A percentile compares a stretch with the other conserved stretches of the same genome.
Evolutionary conservation across 2,888 invertebrate species (phyloP).

Genomic region (Dryocosmus kuriphilus): DNA sequence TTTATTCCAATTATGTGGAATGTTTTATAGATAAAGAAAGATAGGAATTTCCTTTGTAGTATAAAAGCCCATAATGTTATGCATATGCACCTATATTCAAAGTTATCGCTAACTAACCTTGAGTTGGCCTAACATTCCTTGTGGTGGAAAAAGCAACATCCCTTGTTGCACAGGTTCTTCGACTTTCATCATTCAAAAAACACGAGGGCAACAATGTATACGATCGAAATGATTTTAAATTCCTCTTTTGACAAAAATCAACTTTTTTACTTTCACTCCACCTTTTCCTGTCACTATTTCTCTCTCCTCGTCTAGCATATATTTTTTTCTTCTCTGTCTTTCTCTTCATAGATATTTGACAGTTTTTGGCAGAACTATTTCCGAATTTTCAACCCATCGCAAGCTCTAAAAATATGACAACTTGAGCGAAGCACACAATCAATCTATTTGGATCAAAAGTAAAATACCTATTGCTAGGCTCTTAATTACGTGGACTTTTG

Average conservation of each 20-base stretch:
- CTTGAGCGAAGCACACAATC: background rate
- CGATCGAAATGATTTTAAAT: conserved; percentile 23
- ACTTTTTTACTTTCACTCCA: conserved; percentile 60
- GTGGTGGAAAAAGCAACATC: conserved; percentile 88
- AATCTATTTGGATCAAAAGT: background rate
- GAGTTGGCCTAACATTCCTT: conserved; percentile 86
- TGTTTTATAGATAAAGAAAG: conserved; percentile 40
- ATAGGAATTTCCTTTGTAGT: conserved; percentile 46
- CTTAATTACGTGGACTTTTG: conserved; percentile 28
- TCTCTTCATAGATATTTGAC: conserved; percentile 20
- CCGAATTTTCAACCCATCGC: conserved; percentile 29
- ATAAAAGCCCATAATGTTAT: conserved; percentile 30
- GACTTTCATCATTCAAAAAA: conserved; percentile 81
- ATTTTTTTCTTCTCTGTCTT: conserved; percentile 49
- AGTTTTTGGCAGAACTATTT: background rate
- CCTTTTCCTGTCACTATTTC: conserved; percentile 44
- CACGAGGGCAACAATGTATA: conserved; percentile 8
- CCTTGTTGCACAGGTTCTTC: conserved; percentile 88
- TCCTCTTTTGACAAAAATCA: conserved; percentile 21
- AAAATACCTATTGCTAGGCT: background rate
- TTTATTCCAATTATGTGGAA: background rate
- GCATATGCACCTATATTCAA: conserved; percentile 34
- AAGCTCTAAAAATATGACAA: conserved; percentile 9
- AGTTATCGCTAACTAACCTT: conserved; percentile 82
- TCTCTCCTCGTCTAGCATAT: conserved; percentile 44